Conservation (phyloP, 2,113 vertebrate genomes). For the Chlamydotis undulata region DNA sequence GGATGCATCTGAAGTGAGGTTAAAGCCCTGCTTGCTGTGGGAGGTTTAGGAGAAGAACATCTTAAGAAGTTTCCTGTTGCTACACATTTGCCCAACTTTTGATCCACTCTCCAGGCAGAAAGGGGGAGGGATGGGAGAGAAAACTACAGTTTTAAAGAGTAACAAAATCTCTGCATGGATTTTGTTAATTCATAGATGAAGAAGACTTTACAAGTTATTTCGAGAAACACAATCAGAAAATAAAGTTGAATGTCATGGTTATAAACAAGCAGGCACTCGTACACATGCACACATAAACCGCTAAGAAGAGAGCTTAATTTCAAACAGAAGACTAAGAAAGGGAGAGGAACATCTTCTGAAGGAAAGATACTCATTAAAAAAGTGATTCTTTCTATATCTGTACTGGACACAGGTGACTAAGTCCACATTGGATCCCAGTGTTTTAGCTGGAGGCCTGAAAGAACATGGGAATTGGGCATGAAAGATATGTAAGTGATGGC, state of each 20-base stretch:
- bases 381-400: not conserved
- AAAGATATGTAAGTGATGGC: not conserved
- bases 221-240: not conserved
- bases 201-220: not conserved
- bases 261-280: not conserved
- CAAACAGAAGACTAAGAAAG: not conserved
- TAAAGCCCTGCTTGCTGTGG: not conserved
- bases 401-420: not conserved
- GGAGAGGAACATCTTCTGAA: not conserved
- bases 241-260: not conserved
- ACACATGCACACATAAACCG: fast-evolving
- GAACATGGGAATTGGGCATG: not conserved
- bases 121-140: not conserved
- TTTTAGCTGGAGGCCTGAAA: not conserved
- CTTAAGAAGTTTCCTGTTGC: not conserved
- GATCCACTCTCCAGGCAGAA: not conserved
- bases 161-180: not conserved
- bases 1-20: not conserved
- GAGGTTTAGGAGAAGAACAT: not conserved
- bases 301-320: not conserved
- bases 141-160: not conserved
- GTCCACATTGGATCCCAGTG: not conserved
- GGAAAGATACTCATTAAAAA: not conserved
- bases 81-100: not conserved
- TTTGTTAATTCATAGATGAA: not conserved